Evolutionary conservation across 2,113 vertebrate genomes (phyloP).

Genomic region (Blennius ocellaris): DNA sequence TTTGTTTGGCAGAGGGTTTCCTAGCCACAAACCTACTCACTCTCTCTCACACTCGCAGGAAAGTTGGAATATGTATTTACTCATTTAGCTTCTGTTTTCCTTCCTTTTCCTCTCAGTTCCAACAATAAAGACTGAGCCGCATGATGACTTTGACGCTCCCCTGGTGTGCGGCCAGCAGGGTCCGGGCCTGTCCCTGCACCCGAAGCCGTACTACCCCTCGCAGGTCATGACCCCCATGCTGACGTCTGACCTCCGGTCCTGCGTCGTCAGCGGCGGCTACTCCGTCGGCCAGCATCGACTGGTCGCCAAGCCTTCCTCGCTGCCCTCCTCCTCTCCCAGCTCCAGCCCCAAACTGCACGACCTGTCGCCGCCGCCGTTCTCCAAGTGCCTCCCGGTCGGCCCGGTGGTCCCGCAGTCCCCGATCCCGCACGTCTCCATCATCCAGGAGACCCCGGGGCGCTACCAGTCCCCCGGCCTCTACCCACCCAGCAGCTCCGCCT

Average conservation of each 20-base stretch:
- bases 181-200: constrained; percentile 82
- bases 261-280: constrained; percentile 82
- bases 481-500: constrained; percentile 80
- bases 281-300: constrained; percentile 86
- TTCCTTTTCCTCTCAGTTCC: constrained; percentile 84
- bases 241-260: constrained; percentile 87
- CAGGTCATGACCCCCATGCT: constrained; percentile 83
- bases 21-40: constrained; percentile 88
- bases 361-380: constrained; percentile 86
- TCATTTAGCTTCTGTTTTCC: constrained; percentile 71
- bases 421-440: constrained; percentile 84
- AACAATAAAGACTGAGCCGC: constrained; percentile 96
- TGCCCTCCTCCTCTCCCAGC: constrained; percentile 79
- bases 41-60: constrained; percentile 69
- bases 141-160: constrained; percentile 91
- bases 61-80: constrained; percentile 84
- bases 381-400: constrained; percentile 83
- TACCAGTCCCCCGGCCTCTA: constrained; percentile 86
- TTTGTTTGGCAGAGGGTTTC: constrained; percentile 92
- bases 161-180: constrained; percentile 78
- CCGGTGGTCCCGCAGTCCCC: constrained; percentile 70
- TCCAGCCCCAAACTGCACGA: constrained; percentile 90
- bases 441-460: constrained; percentile 88
- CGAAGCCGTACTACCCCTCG: constrained; percentile 88
- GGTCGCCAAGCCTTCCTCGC: constrained; percentile 58